These are phyloP conservation scores for Triplophysa yarkandensis DNA, from an alignment of 2,797 vertebrate genomes.

Conservation along the genomic window DNA sequence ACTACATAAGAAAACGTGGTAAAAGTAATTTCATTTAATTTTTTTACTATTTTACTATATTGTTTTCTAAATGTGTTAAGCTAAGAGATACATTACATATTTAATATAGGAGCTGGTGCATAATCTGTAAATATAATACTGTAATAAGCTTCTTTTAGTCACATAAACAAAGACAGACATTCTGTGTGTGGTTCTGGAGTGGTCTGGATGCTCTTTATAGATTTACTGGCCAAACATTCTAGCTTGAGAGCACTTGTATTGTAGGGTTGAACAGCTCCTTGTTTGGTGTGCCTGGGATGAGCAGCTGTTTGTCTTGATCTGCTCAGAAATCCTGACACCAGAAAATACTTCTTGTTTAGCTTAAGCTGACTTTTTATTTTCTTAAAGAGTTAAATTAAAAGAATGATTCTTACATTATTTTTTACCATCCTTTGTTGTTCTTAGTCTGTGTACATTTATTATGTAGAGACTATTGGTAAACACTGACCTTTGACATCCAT, in stretches of 20 bases:
- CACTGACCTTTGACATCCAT: too few relatives aligned
- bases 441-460: too few relatives aligned
- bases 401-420: too few relatives aligned
- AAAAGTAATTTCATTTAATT: constrained; percentile 9
- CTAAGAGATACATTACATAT: neutral
- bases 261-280: constrained; percentile 48
- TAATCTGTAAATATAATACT: neutral
- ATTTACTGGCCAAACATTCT: constrained; percentile 38
- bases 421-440: too few relatives aligned
- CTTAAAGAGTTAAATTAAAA: neutral
- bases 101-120: neutral
- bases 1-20: neutral
- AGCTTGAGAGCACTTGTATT: constrained; percentile 46
- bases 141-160: neutral
- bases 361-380: neutral
- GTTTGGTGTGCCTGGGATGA: constrained; percentile 45
- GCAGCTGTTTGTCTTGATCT: constrained; percentile 23
- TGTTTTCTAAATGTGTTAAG: neutral
- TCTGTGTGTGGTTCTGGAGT: neutral
- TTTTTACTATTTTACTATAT: neutral
- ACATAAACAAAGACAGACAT: neutral
- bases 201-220: constrained; percentile 11
- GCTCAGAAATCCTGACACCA: constrained; percentile 2
- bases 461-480: too few relatives aligned
- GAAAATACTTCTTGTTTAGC: neutral